These are phyloP conservation scores for Cacatua alba DNA, from an alignment of 2,113 vertebrate species.

Conservation along the genomic window DNA sequence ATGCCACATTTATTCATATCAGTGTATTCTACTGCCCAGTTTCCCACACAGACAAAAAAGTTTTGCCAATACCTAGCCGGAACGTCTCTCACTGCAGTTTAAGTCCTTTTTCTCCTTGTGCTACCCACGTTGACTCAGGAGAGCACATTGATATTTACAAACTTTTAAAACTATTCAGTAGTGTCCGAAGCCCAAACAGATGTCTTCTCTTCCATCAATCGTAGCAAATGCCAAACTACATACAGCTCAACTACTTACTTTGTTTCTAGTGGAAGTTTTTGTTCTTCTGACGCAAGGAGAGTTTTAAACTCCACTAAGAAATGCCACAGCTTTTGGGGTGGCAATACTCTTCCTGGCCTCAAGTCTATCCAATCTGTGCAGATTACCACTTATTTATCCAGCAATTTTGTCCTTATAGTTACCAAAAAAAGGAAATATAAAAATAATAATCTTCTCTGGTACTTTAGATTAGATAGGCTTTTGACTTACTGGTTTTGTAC, in stretches of 20 bases:
- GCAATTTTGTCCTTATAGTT: neutral
- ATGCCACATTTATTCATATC: fast-evolving
- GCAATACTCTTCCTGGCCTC: neutral
- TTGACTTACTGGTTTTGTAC: neutral
- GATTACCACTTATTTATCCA: neutral
- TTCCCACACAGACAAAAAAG: neutral
- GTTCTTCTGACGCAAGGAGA: neutral
- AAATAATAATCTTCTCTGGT: neutral
- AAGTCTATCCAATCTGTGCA: neutral
- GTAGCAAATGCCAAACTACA: neutral
- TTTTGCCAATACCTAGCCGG: neutral
- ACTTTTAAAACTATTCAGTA: neutral
- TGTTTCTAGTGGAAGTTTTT: neutral
- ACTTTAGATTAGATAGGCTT: neutral
- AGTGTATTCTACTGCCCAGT: neutral
- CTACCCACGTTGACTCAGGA: neutral
- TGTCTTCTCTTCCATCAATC: no score
- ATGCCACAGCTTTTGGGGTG: neutral
- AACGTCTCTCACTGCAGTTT: neutral
- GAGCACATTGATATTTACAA: neutral
- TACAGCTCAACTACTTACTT: neutral
- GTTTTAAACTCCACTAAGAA: neutral
- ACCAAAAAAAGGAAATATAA: neutral
- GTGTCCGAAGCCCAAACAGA: neutral
- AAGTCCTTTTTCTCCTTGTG: neutral